Evolutionary conservation across 1,140 invertebrate species (phyloP), one percentile per base, ranked within the genome.

Genomic region (Philaenus spumarius): DNA sequence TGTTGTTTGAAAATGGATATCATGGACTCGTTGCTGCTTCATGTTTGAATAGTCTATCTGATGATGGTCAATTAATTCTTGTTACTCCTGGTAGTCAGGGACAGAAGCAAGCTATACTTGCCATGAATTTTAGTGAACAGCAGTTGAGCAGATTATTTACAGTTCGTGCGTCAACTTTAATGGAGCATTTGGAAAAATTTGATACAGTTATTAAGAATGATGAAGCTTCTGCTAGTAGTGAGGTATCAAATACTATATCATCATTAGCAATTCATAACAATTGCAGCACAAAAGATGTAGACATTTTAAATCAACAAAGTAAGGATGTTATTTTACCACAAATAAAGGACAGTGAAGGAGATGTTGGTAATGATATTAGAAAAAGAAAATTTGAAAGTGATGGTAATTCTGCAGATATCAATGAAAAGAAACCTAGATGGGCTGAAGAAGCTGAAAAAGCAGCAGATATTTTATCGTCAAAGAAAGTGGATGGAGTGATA

Each of bases 1-100:
- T 95, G 47, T 72, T 97, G 0, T 93, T 95, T 69, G 94, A 97
- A 66, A 90, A 86, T 62, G 89, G 89, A 17, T 89, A 85, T 43
- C 82, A 82, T 66, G 94, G 93, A 1, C 73, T 98, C 26, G 69
- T 93, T 14, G 80, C 88, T 24, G 90, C 93, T 0, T 82, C 89
- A 39, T 77, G 97, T 63, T 70, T 97, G 19, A 84, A 86, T 67
- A 78, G 79, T 43, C 80, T 87, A 19, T 87, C 89, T 0, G 70
- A 73, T 0, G 69, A 66, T 53, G 87, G 82, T 1, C 77, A 73
- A 63, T 64, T 90, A 15, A 74, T 94, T 34, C 86, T 94, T 65
- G 75, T 93, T 69, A 87, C 90, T 73, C 80, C 85, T 9, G 89
- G 86, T 0, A 89, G 86, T 70, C 80, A 84, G 65, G 81, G 86